phyloP scores from a whole-genome alignment of 35 echinoderm and acorn worm genomes.

The Ptychodera flava region DNA sequence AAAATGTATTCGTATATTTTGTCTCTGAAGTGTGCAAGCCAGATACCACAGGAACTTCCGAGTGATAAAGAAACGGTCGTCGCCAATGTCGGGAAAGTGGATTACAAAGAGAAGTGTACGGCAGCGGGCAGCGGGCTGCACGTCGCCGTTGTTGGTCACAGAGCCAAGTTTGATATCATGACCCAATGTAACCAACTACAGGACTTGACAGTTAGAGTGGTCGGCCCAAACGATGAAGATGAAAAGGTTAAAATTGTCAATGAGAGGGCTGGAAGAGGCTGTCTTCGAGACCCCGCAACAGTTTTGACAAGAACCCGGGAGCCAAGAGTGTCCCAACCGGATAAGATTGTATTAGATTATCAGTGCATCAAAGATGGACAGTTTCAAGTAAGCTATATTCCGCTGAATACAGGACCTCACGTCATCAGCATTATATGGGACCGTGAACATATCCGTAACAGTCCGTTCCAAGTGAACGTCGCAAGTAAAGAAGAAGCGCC shows the following conservation, averaged over 20 bases:
- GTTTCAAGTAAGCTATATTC: conserved; percentile 84
- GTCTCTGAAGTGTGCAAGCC: conserved; percentile 54
- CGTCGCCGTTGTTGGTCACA: conserved; percentile 51
- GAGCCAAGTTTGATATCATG: conserved; percentile 67
- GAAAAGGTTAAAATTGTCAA: conserved; percentile 36
- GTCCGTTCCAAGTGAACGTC: conserved; percentile 50
- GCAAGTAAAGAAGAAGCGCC: conserved; percentile 9
- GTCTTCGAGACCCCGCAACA: background rate
- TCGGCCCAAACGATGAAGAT: conserved; percentile 57
- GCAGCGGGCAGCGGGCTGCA: conserved; percentile 84
- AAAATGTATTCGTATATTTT: conserved; percentile 47
- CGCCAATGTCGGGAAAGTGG: background rate
- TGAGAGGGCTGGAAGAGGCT: background rate
- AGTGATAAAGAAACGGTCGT: conserved; percentile 11
- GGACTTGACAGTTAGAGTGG: conserved; percentile 35
- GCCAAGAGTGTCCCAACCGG: background rate
- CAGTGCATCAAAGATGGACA: conserved; percentile 61
- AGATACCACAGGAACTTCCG: conserved; percentile 31
- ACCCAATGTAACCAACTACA: conserved; percentile 50
- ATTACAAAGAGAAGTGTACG: conserved; percentile 45
- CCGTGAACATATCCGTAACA: conserved; percentile 79
- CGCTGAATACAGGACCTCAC: conserved; percentile 33
- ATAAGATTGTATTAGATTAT: conserved; percentile 47
- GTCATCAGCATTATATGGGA: conserved; percentile 69
- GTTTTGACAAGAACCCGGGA: conserved; percentile 6